Conservation (phyloP, 2,888 invertebrate species). For the Hirtodrosophila duncani region DNA sequence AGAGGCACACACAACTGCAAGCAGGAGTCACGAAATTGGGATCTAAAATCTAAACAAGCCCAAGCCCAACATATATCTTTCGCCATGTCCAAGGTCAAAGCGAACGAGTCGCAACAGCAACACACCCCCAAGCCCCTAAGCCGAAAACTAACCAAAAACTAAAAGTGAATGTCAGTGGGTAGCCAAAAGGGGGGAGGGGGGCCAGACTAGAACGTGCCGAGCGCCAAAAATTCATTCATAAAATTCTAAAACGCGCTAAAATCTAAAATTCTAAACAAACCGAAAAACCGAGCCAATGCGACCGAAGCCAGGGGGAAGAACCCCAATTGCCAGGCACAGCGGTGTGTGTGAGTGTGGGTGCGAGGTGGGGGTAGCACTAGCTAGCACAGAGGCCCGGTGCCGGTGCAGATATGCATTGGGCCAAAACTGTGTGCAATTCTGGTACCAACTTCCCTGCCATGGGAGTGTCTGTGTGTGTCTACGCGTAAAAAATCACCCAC, state of each 20-base stretch:
- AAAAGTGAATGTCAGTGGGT: conserved; percentile 50
- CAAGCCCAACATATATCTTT: too few species aligned
- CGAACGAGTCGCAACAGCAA: too few species aligned
- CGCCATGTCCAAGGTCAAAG: too few species aligned
- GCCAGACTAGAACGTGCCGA: conserved; percentile 16
- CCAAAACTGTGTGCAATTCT: not conserved
- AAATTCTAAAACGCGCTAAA: conserved; percentile 76
- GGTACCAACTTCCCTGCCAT: not conserved
- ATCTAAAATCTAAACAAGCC: conserved; percentile 62
- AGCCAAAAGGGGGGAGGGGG: conserved; percentile 15
- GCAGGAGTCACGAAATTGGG: conserved; percentile 18
- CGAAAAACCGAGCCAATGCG: conserved; percentile 4
- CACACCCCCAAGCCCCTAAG: too few species aligned
- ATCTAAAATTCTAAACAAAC: conserved; percentile 77
- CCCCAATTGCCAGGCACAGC: conserved; percentile 23
- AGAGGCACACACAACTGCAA: conserved; percentile 25
- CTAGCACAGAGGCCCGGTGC: conserved; percentile 1
- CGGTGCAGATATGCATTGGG: not conserved
- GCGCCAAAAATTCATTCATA: conserved; percentile 75
- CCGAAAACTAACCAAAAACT: conserved; percentile 65
- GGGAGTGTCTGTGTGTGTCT: conserved; percentile 1
- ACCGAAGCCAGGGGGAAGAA: not conserved
- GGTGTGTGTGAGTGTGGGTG: conserved; percentile 11
- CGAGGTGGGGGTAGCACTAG: not conserved
- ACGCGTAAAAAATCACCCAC: conserved; percentile 23